A percentile compares a stretch with the other conserved stretches of the same genome.
These are phyloP conservation scores for Syngnathus typhle DNA, from an alignment of 2,113 vertebrate genomes.

Conservation along the genomic window DNA sequence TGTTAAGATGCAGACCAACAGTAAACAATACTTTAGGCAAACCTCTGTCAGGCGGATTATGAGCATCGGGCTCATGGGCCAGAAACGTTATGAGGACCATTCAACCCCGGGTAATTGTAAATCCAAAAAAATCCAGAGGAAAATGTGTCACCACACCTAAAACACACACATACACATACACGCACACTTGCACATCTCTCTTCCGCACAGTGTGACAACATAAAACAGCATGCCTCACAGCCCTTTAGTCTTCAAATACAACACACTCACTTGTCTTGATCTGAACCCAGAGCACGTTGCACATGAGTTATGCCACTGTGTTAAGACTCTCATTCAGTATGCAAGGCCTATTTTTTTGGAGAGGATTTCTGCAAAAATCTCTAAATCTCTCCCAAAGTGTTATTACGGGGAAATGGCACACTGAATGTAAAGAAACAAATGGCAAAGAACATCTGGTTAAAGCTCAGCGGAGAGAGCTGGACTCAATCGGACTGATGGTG, in stretches of 20 bases:
- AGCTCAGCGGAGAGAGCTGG: constrained; percentile 41
- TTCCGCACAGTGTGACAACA: constrained; percentile 48
- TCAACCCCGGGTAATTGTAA: constrained; percentile 51
- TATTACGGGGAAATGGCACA: constrained; percentile 35
- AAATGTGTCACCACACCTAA: constrained; percentile 31
- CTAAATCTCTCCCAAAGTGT: constrained; percentile 60
- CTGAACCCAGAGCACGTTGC: constrained; percentile 58
- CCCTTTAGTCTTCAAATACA: constrained; percentile 51
- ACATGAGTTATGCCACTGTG: constrained; percentile 46
- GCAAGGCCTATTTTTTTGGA: constrained; percentile 35
- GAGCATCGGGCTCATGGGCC: constrained; percentile 27
- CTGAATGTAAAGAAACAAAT: constrained; percentile 55
- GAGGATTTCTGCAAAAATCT: constrained; percentile 44
- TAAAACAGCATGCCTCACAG: constrained; percentile 56
- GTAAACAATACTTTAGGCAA: constrained; percentile 34
- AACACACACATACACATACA: constrained; percentile 10
- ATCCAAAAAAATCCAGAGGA: constrained; percentile 43
- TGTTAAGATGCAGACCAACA: constrained; percentile 12
- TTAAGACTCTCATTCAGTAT: constrained; percentile 50
- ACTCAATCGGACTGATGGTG: constrained; percentile 41
- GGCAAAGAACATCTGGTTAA: constrained; percentile 52
- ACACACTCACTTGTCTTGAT: constrained; percentile 38
- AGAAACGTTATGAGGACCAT: constrained; percentile 39
- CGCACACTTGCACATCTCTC: constrained; percentile 34
- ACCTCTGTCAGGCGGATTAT: constrained; percentile 40